Percentiles rank a stretch among this genome's conserved stretches.
phyloP scores from a whole-genome alignment of 2,888 invertebrate species.

The Agrypnus murinus region DNA sequence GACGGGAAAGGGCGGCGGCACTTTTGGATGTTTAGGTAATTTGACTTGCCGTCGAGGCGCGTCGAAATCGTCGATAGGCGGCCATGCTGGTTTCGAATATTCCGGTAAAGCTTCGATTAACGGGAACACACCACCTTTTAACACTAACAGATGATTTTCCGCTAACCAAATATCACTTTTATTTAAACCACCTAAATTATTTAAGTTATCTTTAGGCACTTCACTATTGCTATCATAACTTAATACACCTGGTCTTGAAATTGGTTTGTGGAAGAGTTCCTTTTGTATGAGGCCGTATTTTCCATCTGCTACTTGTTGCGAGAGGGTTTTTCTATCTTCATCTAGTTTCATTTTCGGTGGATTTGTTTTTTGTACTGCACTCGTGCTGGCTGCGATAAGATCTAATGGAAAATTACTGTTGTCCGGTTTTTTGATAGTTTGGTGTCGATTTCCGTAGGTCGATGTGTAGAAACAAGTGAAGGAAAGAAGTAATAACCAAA shows the following conservation, averaged over 20 bases:
- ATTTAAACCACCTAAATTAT: slow-evolving; percentile 86
- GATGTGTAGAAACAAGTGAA: slow-evolving; percentile 67
- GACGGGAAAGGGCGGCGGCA: slow-evolving; percentile 95
- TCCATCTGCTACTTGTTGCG: slow-evolving; percentile 93
- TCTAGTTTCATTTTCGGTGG: slow-evolving; percentile 69
- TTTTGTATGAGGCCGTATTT: slow-evolving; percentile 92
- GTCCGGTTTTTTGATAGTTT: background rate
- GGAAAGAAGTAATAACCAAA: slow-evolving; percentile 45
- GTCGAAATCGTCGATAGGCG: slow-evolving; percentile 88
- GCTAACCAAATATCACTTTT: slow-evolving; percentile 93
- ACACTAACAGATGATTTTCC: slow-evolving; percentile 88
- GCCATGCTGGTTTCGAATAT: slow-evolving; percentile 75
- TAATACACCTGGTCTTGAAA: slow-evolving; percentile 84
- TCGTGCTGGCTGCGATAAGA: slow-evolving; percentile 40
- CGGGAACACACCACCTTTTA: slow-evolving; percentile 84
- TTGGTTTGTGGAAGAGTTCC: slow-evolving; percentile 82
- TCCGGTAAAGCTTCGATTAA: slow-evolving; percentile 70
- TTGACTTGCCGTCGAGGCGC: slow-evolving; percentile 90
- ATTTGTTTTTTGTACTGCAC: slow-evolving; percentile 16
- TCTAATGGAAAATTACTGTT: slow-evolving; percentile 29
- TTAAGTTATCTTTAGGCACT: slow-evolving; percentile 85
- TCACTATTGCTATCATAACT: slow-evolving; percentile 89
- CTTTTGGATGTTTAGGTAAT: slow-evolving; percentile 86
- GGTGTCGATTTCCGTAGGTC: slow-evolving; percentile 64
- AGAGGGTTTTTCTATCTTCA: slow-evolving; percentile 87